These are phyloP conservation scores for Gymnodraco acuticeps DNA, from an alignment of 2,797 vertebrate species.

Conservation along the genomic window DNA sequence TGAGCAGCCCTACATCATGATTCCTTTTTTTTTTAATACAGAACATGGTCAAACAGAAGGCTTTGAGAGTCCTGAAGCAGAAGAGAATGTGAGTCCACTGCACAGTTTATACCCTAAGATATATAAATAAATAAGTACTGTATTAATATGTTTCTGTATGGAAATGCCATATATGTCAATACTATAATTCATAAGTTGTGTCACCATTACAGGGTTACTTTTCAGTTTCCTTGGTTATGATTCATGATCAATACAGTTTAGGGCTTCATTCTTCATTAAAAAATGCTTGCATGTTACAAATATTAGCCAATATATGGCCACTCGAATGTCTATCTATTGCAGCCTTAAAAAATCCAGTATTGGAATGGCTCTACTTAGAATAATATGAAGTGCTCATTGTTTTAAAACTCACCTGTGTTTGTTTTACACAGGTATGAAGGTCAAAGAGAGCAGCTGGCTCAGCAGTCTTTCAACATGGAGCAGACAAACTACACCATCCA, in stretches of 20 bases:
- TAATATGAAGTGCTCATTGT: neutral
- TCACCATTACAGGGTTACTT: neutral
- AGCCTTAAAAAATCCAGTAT: neutral
- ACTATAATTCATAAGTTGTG: neutral
- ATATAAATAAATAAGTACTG: neutral
- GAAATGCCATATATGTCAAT: neutral
- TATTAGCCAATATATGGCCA: neutral
- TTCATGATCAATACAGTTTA: neutral
- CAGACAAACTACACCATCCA: slow-evolving; percentile 99
- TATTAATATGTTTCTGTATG: neutral
- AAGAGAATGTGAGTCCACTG: slow-evolving; percentile 94
- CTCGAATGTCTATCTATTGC: neutral
- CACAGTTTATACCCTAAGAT: neutral
- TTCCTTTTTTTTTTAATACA: slow-evolving; percentile 73
- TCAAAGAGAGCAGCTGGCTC: slow-evolving; percentile 95
- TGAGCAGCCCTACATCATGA: neutral
- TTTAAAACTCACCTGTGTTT: slow-evolving; percentile 7
- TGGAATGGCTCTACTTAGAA: neutral
- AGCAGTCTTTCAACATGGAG: slow-evolving; percentile 99
- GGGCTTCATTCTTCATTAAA: neutral
- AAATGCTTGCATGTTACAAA: neutral
- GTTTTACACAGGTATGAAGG: slow-evolving; percentile 92
- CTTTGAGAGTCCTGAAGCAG: slow-evolving; percentile 96
- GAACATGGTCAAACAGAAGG: slow-evolving; percentile 99
- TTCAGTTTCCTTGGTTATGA: neutral